These are phyloP conservation scores for Pipistrellus pygmaeus DNA, from an alignment of 2,797 vertebrate genomes.

Conservation along the genomic window DNA sequence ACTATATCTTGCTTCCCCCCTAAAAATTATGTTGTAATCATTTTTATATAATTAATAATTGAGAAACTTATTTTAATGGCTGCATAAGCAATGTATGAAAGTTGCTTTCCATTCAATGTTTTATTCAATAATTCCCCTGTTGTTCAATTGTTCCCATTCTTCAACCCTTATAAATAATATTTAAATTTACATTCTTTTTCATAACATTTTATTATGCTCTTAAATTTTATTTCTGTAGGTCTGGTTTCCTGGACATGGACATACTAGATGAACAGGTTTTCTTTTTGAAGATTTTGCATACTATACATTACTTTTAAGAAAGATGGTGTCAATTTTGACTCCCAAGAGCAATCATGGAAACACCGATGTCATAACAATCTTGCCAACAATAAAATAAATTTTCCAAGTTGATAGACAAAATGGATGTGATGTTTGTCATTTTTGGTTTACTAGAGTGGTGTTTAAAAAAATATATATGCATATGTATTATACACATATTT, in stretches of 20 bases:
- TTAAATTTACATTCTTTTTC: not conserved
- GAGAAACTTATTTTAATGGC: constrained; percentile 39
- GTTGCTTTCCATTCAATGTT: not conserved
- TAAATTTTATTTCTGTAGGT: not conserved
- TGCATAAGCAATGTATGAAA: constrained; percentile 14
- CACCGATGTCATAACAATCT: not conserved
- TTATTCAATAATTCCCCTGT: constrained; percentile 14
- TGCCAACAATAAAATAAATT: not conserved
- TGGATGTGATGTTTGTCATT: not conserved
- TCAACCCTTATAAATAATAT: not conserved
- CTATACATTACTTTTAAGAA: constrained; percentile 12
- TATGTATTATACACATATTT: not conserved
- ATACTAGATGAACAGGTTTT: constrained; percentile 34
- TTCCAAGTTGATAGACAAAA: constrained; percentile 29
- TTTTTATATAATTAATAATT: constrained; percentile 50
- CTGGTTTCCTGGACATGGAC: constrained; percentile 21
- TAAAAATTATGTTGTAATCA: constrained; percentile 13
- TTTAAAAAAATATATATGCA: not conserved
- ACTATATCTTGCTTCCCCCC: not conserved
- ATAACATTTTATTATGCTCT: not conserved
- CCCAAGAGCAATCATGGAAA: not conserved
- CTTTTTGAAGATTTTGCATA: constrained; percentile 32
- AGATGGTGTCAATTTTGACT: constrained; percentile 30
- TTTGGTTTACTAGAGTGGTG: not conserved
- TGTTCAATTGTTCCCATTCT: not conserved